Evolutionary conservation across 2,888 invertebrate species (phyloP).

Genomic region (Nemotelus nigrinus): DNA sequence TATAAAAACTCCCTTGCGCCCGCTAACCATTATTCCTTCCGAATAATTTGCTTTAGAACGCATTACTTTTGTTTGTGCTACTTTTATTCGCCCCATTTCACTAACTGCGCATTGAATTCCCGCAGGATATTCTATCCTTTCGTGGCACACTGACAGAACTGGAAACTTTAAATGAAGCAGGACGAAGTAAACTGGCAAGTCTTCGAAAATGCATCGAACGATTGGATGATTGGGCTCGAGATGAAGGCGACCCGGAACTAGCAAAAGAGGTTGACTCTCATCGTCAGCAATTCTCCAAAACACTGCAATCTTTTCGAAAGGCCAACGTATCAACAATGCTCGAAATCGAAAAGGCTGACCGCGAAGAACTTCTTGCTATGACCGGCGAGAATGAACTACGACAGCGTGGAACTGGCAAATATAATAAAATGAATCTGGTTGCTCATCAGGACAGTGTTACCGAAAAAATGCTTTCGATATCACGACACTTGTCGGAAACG

Average conservation of each 20-base stretch:
- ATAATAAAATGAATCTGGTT: constrained; percentile 71
- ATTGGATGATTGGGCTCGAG: constrained; percentile 74
- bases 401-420: constrained; percentile 66
- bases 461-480: constrained; percentile 84
- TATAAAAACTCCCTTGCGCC: not conserved
- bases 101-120: constrained; percentile 47
- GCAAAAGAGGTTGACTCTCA: constrained; percentile 74
- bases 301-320: constrained; percentile 80
- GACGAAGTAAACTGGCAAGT: constrained; percentile 74
- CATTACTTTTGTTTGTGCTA: not conserved
- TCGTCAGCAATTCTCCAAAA: constrained; percentile 76
- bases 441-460: constrained; percentile 74
- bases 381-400: constrained; percentile 68
- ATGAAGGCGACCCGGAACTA: constrained; percentile 71
- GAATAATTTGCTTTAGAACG: too few species aligned
- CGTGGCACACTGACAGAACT: constrained; percentile 75
- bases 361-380: constrained; percentile 74
- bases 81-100: constrained; percentile 36
- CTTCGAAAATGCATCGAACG: constrained; percentile 77
- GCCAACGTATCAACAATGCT: constrained; percentile 82
- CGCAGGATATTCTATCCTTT: constrained; percentile 81
- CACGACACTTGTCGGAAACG: constrained; percentile 86
- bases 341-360: constrained; percentile 79
- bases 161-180: constrained; percentile 79
- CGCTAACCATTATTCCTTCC: too few species aligned